Evolutionary conservation across 2,797 vertebrate genomes (phyloP).

Genomic region (Halcyon chelicuti): DNA sequence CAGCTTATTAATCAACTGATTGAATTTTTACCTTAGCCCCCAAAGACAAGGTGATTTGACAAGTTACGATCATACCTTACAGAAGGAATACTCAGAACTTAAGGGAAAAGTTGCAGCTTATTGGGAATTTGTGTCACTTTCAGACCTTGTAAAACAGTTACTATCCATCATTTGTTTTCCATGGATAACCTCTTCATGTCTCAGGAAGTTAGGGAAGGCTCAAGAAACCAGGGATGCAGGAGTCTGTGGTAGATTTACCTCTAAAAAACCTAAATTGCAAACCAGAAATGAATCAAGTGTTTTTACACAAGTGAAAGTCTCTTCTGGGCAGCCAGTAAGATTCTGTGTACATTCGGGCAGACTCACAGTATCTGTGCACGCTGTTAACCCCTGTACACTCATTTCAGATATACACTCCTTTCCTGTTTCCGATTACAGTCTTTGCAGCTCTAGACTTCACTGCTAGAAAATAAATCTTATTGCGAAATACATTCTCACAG

Average conservation of each 20-base stretch:
- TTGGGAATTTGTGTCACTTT: background rate
- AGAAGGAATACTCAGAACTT: background rate
- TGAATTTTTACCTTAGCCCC: background rate
- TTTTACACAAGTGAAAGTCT: background rate
- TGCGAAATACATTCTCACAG: background rate
- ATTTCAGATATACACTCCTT: background rate
- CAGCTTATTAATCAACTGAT: background rate
- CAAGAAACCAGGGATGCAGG: background rate
- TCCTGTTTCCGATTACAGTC: background rate
- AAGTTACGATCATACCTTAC: background rate
- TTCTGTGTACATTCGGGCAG: background rate
- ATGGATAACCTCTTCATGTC: background rate
- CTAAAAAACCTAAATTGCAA: background rate
- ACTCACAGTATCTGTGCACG: rapidly evolving
- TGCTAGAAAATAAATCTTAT: background rate
- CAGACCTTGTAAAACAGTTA: background rate
- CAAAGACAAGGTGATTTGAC: background rate
- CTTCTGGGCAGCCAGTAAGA: background rate
- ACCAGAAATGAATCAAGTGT: background rate
- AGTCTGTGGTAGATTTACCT: background rate
- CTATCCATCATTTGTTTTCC: background rate
- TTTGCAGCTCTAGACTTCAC: background rate
- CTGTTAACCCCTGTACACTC: background rate
- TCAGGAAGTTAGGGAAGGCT: background rate
- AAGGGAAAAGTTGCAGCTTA: background rate